phyloP scores from a whole-genome alignment of 2,797 vertebrate genomes.

The Champsocephalus gunnari region DNA sequence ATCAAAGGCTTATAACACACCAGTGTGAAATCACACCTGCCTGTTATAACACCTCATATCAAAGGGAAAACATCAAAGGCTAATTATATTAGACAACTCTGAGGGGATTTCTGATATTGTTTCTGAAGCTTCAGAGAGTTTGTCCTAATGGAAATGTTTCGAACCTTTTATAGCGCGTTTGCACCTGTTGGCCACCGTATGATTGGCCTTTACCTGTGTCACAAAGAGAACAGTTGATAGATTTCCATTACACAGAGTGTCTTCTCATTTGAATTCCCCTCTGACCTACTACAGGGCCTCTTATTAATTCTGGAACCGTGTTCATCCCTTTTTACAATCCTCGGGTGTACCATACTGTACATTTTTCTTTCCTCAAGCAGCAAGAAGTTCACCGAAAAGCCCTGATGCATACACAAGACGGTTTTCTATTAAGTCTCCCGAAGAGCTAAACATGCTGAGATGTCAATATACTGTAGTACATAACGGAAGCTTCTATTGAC shows the following conservation, averaged over 20 bases:
- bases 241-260: not conserved
- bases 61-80: too few relatives aligned
- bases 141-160: too few relatives aligned
- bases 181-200: not conserved
- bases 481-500: constrained; percentile 38
- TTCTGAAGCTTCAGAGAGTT: too few relatives aligned
- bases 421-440: constrained; percentile 36
- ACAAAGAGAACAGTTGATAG: not conserved
- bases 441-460: constrained; percentile 39
- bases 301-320: not conserved
- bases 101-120: too few relatives aligned
- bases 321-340: not conserved
- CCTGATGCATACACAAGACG: constrained; percentile 13
- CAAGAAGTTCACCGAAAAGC: constrained; percentile 1
- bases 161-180: not conserved
- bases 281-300: not conserved
- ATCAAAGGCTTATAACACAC: too few relatives aligned
- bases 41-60: too few relatives aligned
- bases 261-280: not conserved
- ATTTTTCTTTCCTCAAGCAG: constrained; percentile 5
- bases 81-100: too few relatives aligned
- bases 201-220: not conserved
- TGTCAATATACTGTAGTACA: constrained; percentile 25
- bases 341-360: not conserved
- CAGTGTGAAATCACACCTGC: too few relatives aligned